Evolutionary conservation across 92 coral and sea anemone genomes (phyloP).

Genomic region (Metridium senile): DNA sequence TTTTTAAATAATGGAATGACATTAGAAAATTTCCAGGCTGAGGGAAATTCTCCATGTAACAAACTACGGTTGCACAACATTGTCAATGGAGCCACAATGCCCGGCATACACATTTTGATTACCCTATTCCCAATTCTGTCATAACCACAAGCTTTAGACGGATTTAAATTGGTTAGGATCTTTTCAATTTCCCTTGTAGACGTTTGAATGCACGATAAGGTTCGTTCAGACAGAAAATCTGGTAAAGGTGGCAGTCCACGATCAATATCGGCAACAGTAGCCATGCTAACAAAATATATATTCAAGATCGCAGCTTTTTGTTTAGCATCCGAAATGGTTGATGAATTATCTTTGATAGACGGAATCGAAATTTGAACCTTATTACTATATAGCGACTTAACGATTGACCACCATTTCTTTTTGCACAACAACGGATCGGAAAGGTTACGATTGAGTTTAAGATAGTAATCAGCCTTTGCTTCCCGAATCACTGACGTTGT

Average conservation of each 20-base stretch:
- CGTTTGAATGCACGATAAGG: too few relatives aligned
- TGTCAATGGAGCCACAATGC: slow-evolving; percentile 38
- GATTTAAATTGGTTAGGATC: slow-evolving; percentile 38
- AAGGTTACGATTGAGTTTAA: slow-evolving; percentile 37
- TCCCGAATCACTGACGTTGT: slow-evolving; percentile 50
- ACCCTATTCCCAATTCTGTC: slow-evolving; percentile 51
- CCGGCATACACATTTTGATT: slow-evolving; percentile 32
- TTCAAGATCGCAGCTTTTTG: slow-evolving; percentile 57
- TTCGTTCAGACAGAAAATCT: too few relatives aligned
- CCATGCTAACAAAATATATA: slow-evolving; percentile 46
- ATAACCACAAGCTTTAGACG: slow-evolving; percentile 51
- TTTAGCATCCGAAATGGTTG: slow-evolving; percentile 46
- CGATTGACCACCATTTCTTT: slow-evolving; percentile 60
- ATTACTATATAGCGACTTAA: slow-evolving; percentile 44
- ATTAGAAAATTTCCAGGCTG: slow-evolving; percentile 7
- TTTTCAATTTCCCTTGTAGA: too few relatives aligned
- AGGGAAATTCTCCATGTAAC: slow-evolving; percentile 46
- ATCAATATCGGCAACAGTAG: slow-evolving; percentile 38
- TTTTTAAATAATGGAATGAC: slow-evolving; percentile 25
- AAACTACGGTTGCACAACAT: slow-evolving; percentile 33
- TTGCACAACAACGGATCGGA: slow-evolving; percentile 49
- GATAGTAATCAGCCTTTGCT: slow-evolving; percentile 35
- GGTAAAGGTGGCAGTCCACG: too few relatives aligned
- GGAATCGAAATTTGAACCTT: slow-evolving; percentile 42
- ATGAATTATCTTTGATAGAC: slow-evolving; percentile 27